Conservation (phyloP, 2,888 invertebrate species). For the Synergus gifuensis region DNA sequence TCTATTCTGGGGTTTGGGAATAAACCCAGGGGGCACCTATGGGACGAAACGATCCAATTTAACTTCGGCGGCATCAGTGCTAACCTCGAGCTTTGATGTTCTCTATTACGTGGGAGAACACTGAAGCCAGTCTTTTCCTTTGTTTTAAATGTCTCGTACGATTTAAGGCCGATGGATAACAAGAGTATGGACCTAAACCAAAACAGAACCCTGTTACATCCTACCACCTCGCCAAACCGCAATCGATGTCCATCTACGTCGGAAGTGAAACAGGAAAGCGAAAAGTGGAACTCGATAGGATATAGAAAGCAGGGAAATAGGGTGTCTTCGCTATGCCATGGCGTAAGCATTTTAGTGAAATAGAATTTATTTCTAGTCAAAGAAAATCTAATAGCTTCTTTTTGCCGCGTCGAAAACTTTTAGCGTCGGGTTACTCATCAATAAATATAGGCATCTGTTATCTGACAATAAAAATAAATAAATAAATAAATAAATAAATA, state of each 20-base stretch:
- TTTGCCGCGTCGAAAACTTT: no score
- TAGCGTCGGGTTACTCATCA: no score
- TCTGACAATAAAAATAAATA: no score
- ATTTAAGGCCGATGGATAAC: conserved; percentile 49
- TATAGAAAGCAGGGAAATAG: conserved; percentile 18
- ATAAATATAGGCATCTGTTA: no score
- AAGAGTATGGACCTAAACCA: conserved; percentile 38
- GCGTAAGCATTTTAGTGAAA: conserved; percentile 20
- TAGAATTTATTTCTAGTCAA: conserved; percentile 19
- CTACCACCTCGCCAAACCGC: conserved; percentile 21
- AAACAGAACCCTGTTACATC: conserved; percentile 15
- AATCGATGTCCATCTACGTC: conserved; percentile 35
- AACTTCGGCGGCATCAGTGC: conserved; percentile 60
- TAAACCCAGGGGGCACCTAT: conserved; percentile 15
- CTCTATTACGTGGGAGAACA: neutral
- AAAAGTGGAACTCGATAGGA: conserved; percentile 13
- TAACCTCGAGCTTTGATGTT: conserved; percentile 48
- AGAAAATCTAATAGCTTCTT: conserved; percentile 24
- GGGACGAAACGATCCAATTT: conserved; percentile 65
- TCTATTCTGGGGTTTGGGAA: conserved; percentile 44
- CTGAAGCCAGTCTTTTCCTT: conserved; percentile 42
- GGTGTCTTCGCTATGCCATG: conserved; percentile 8
- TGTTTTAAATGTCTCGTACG: conserved; percentile 52
- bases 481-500: no score
- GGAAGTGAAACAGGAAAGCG: conserved; percentile 17